These are phyloP conservation scores for Callionymus lyra DNA, from an alignment of 2,113 vertebrate genomes.

Conservation along the genomic window DNA sequence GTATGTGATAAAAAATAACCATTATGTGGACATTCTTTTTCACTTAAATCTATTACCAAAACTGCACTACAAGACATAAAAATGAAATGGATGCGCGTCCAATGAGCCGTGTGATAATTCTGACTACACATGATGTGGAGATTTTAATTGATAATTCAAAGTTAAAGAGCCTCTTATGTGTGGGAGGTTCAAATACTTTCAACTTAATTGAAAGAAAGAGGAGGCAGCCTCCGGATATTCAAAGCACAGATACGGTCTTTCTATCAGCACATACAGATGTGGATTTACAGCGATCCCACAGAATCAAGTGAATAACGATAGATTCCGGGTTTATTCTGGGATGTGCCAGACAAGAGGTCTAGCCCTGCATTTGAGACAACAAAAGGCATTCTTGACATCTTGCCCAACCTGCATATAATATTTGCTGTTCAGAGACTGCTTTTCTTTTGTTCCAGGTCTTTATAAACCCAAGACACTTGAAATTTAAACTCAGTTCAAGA, in stretches of 20 bases:
- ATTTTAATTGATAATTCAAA: too few species aligned
- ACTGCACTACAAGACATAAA: conserved; percentile 1
- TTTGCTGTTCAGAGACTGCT: conserved; percentile 70
- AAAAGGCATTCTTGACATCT: conserved; percentile 74
- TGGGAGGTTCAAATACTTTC: neutral
- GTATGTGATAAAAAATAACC: conserved; percentile 41
- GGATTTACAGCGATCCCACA: conserved; percentile 37
- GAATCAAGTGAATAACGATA: conserved; percentile 57
- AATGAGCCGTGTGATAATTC: too few species aligned
- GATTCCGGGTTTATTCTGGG: conserved; percentile 61
- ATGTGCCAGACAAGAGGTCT: conserved; percentile 59
- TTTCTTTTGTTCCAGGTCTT: conserved; percentile 74
- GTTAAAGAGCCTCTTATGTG: too few species aligned
- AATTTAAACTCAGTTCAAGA: conserved; percentile 78
- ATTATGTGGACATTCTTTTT: conserved; percentile 35
- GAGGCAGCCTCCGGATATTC: conserved; percentile 1
- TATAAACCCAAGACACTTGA: conserved; percentile 76
- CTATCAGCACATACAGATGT: conserved; percentile 30
- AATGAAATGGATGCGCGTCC: too few species aligned
- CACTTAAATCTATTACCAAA: conserved; percentile 36
- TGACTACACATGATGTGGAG: too few species aligned
- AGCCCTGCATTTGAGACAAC: conserved; percentile 66
- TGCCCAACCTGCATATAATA: conserved; percentile 72
- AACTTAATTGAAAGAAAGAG: conserved; percentile 9
- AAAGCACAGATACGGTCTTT: conserved; percentile 12